Evolutionary conservation across 2,797 vertebrate genomes (phyloP).

Genomic region (Nasua narica): DNA sequence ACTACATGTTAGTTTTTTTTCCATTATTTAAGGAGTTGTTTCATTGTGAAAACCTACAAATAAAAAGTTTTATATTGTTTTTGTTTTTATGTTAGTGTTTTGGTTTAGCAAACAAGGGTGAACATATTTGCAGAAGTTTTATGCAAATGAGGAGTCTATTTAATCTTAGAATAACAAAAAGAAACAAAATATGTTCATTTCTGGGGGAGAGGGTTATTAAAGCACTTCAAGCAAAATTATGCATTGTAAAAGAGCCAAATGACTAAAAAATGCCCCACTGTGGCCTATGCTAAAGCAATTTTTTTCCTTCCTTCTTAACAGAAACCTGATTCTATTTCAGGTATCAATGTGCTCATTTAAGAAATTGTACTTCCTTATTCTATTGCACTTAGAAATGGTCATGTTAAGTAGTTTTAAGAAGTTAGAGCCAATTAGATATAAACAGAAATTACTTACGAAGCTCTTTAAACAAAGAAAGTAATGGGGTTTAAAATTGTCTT

Average conservation of each 20-base stretch:
- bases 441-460: neutral
- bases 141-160: neutral
- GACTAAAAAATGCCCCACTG: neutral
- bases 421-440: neutral
- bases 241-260: neutral
- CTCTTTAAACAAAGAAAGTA: neutral
- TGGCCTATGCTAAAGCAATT: neutral
- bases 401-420: neutral
- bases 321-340: neutral
- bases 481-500: neutral
- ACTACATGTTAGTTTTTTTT: neutral
- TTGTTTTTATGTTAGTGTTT: neutral
- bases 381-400: neutral
- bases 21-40: neutral
- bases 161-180: neutral
- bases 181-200: neutral
- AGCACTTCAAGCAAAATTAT: neutral
- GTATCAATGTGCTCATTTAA: neutral
- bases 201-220: neutral
- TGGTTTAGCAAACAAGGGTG: neutral
- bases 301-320: neutral
- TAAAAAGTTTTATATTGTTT: neutral
- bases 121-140: neutral
- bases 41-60: neutral
- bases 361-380: neutral